A percentile compares a stretch with the other conserved stretches of the same genome.
These are phyloP conservation scores for Microcebus lehilahytsara DNA, from an alignment of 2,113 vertebrate genomes.

Conservation along the genomic window DNA sequence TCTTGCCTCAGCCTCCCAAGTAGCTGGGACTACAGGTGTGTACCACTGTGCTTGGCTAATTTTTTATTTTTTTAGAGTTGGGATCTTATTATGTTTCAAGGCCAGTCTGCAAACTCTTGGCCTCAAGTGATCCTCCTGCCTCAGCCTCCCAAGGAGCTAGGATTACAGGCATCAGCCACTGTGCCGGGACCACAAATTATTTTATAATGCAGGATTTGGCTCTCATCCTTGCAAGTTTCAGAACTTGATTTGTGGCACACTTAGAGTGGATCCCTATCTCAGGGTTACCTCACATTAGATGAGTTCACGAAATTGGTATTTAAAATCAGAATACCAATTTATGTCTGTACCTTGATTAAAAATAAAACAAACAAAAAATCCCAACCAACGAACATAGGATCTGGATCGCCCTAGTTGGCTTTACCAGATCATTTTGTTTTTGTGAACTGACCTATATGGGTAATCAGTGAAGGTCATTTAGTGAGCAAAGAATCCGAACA, in stretches of 20 bases:
- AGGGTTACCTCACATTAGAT: neutral
- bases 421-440: constrained; percentile 23
- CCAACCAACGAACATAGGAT: neutral
- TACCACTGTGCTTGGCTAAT: too few relatives aligned
- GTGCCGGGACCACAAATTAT: neutral
- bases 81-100: too few relatives aligned
- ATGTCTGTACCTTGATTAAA: constrained; percentile 21
- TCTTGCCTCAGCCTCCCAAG: too few relatives aligned
- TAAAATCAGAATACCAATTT: constrained; percentile 4
- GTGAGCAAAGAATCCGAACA: constrained; percentile 10
- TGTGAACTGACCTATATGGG: constrained; percentile 3
- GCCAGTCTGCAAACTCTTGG: too few relatives aligned
- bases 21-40: too few relatives aligned
- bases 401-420: neutral
- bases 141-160: too few relatives aligned
- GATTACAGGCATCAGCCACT: too few relatives aligned
- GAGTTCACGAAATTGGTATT: neutral
- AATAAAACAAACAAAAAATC: neutral
- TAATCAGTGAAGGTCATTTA: constrained; percentile 17
- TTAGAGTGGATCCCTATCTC: neutral
- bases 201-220: neutral
- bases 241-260: neutral
- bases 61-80: too few relatives aligned
- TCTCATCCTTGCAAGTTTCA: neutral
- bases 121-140: too few relatives aligned